Base-by-base conservation (phyloP, 2,113 vertebrate genomes). In the Lepisosteus osseus region DNA sequence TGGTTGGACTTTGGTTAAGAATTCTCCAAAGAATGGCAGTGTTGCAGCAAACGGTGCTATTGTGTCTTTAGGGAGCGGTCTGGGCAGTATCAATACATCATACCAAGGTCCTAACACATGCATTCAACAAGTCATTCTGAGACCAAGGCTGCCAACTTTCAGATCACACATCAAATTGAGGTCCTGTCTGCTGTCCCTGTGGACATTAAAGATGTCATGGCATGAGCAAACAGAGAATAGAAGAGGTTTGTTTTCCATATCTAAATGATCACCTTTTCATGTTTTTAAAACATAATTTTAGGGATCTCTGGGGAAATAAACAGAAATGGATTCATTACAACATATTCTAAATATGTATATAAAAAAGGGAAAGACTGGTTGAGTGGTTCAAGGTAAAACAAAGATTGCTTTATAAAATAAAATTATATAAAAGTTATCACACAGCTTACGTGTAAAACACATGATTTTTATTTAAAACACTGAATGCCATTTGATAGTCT, bases 71-170 rank as follows among this genome's bases (percentile, higher is more conserved):
- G 85, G 87, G 88, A 91, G 70, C 44, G 69, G 74, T 90, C 86
- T 87, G 89, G 89, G 90, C 85, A 85, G 82, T 85, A 89, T 88
- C 88, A 78, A 89, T 92, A 85, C 83, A 92, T 92, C 89, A 91
- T 79, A 85, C 77, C 73, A 47, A 87, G 87, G 85, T 80, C 85
- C 87, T 84, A 77, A 83, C 79, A 72, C 84, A 82, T 80, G 85
- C 78, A 82, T 79, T 83, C 80, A 80, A 84, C 79, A 82, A 78
- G 83, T 74, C 79, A 87, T 84, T 76, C 85, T 85, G 81, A 80
- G 77, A 80, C 76, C 78, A 77, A 76, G 81, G 77, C 73, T 80
- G 83, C 76, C 55, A 78, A 76, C 77, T 73, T 80, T 82, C 81
- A 83, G 80, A 88, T 88, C 82, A 8, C 64, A 47, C 43, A 63